Evolutionary conservation across 2,113 vertebrate genomes (phyloP).

Genomic region (Prionailurus bengalensis): DNA sequence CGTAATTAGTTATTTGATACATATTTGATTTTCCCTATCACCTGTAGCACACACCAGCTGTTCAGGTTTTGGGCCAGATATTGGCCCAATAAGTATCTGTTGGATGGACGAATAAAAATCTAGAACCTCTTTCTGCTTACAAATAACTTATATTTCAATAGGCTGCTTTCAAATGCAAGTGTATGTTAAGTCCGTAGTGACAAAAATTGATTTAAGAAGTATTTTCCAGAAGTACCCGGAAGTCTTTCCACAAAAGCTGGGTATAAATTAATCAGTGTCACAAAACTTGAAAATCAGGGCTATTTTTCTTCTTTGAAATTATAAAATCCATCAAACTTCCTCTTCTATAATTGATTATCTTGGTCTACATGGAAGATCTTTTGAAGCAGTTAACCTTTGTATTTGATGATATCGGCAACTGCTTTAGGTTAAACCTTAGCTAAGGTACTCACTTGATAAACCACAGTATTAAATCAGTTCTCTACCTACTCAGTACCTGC

Average conservation of each 20-base stretch:
- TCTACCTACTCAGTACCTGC: background rate
- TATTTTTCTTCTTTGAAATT: background rate
- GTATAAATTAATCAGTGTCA: background rate
- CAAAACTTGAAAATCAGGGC: slow-evolving; percentile 26
- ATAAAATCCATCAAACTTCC: background rate
- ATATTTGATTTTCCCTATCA: background rate
- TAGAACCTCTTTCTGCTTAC: background rate
- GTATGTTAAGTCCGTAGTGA: background rate
- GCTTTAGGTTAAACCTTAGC: background rate
- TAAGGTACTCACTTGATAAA: background rate
- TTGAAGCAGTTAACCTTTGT: background rate
- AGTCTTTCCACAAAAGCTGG: slow-evolving; percentile 2
- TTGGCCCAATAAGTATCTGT: background rate
- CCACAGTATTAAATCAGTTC: background rate
- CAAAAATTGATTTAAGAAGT: background rate
- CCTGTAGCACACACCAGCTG: background rate
- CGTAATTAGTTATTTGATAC: background rate
- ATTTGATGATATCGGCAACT: background rate
- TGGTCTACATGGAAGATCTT: background rate
- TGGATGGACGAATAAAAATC: slow-evolving; percentile 26
- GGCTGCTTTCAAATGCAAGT: background rate
- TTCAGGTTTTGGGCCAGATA: background rate
- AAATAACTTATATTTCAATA: background rate
- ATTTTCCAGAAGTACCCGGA: background rate
- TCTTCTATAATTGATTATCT: background rate